Evolutionary conservation across 2,797 vertebrate genomes (phyloP).

Genomic region (Paedocypris micromegethes): DNA sequence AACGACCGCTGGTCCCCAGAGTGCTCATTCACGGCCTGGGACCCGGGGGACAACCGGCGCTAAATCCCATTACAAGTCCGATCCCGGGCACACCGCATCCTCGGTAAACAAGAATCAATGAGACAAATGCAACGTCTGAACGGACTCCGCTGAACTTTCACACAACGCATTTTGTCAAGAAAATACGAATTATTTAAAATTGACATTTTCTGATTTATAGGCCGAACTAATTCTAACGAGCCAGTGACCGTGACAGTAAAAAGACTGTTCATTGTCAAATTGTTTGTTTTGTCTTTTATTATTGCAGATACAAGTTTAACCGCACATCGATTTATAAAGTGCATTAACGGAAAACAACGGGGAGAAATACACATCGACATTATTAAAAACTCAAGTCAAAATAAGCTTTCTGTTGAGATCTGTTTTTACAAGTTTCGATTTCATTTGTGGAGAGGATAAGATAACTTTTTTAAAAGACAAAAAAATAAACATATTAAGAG

Average conservation of each 20-base stretch:
- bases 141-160: slow-evolving; percentile 68
- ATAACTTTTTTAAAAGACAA: too few species aligned
- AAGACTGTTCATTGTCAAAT: slow-evolving; percentile 68
- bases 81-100: slow-evolving; percentile 85
- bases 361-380: slow-evolving; percentile 70
- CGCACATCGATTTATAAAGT: slow-evolving; percentile 78
- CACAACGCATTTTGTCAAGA: slow-evolving; percentile 62
- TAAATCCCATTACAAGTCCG: slow-evolving; percentile 85
- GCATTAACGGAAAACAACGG: slow-evolving; percentile 75
- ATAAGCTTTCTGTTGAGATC: slow-evolving; percentile 29
- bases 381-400: slow-evolving; percentile 22
- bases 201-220: slow-evolving; percentile 50
- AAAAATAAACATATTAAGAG: too few species aligned
- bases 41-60: slow-evolving; percentile 88
- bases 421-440: slow-evolving; percentile 1
- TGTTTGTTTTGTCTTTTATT: slow-evolving; percentile 72
- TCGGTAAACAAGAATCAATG: slow-evolving; percentile 73
- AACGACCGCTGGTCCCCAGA: slow-evolving; percentile 92
- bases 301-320: slow-evolving; percentile 80
- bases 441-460: too few species aligned
- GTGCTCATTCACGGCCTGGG: slow-evolving; percentile 96
- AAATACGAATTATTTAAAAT: slow-evolving; percentile 73
- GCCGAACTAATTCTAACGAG: slow-evolving; percentile 45
- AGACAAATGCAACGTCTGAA: slow-evolving; percentile 54
- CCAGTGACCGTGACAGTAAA: slow-evolving; percentile 52